Conservation (phyloP, 1,140 invertebrate genomes). For the Micrasema longulum region DNA sequence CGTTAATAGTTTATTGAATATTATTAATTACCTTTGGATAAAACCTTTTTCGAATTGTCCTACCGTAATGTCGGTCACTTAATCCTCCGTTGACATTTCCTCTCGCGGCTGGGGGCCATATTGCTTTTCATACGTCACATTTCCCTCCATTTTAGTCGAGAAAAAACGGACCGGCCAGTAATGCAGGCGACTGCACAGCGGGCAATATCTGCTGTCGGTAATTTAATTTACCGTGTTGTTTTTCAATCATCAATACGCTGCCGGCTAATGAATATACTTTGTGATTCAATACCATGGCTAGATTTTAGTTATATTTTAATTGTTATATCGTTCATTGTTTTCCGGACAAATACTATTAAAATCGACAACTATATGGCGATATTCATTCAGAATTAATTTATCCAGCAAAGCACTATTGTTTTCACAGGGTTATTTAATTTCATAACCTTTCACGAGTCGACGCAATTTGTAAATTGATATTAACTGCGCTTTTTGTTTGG, state of each 20-base stretch:
- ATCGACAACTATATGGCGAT: neutral
- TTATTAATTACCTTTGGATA: too few species aligned
- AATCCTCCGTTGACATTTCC: conserved; percentile 51
- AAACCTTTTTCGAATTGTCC: conserved; percentile 8
- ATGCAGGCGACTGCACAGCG: conserved; percentile 44
- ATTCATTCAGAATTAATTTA: neutral
- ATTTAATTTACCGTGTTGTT: conserved; percentile 45
- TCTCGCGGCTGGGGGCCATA: conserved; percentile 48
- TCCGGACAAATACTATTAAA: neutral
- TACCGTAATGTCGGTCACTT: conserved; percentile 49
- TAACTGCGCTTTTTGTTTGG: too few species aligned
- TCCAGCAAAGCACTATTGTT: neutral
- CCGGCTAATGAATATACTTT: neutral
- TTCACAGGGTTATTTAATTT: too few species aligned
- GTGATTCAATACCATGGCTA: neutral
- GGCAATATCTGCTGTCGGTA: conserved; percentile 35
- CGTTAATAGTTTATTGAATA: neutral
- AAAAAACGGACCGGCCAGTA: conserved; percentile 45
- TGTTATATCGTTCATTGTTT: neutral
- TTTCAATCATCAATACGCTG: conserved; percentile 18
- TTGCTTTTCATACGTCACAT: conserved; percentile 46
- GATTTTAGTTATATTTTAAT: neutral
- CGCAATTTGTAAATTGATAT: too few species aligned
- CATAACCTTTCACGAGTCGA: too few species aligned
- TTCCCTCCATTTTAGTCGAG: conserved; percentile 39